phyloP scores from a whole-genome alignment of 2,888 invertebrate genomes.

The Marasmarcha lunaedactyla region DNA sequence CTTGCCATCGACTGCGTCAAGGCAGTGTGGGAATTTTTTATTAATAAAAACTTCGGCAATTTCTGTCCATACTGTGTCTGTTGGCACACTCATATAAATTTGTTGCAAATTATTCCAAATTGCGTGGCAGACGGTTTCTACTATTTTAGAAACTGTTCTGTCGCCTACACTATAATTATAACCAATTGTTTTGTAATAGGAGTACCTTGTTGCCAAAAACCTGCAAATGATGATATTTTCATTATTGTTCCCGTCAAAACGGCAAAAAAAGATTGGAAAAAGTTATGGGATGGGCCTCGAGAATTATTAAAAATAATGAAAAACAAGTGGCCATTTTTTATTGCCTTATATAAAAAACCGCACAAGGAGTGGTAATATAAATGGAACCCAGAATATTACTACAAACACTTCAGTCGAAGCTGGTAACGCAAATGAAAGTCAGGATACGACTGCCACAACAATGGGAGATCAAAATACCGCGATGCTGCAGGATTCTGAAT shows the following conservation, averaged over 20 bases:
- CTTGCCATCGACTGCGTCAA: slow-evolving; percentile 18
- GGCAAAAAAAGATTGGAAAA: slow-evolving; percentile 12
- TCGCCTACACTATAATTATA: slow-evolving; percentile 9
- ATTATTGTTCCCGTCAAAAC: slow-evolving; percentile 11
- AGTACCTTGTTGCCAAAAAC: slow-evolving; percentile 8
- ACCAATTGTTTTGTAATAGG: slow-evolving; percentile 8
- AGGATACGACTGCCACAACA: slow-evolving; percentile 4
- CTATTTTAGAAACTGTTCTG: slow-evolving; percentile 3
- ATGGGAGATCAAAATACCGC: too few relatives aligned
- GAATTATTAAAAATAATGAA: slow-evolving; percentile 5
- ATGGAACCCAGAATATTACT: slow-evolving; percentile 8
- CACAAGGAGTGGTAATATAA: slow-evolving; percentile 1
- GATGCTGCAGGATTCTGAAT: slow-evolving; percentile 5
- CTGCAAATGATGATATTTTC: slow-evolving; percentile 1
- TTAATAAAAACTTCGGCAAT: slow-evolving; percentile 12
- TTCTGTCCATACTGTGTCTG: neutral
- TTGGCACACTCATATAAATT: neutral
- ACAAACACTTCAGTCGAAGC: slow-evolving; percentile 8
- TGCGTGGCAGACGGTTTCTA: slow-evolving; percentile 4
- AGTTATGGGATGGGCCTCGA: slow-evolving; percentile 10
- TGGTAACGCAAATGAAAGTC: slow-evolving; percentile 9
- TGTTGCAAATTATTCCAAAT: slow-evolving; percentile 2
- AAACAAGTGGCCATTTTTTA: slow-evolving; percentile 4
- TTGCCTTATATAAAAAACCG: slow-evolving; percentile 6
- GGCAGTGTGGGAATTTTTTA: slow-evolving; percentile 17